Percentiles rank a stretch among this genome's conserved stretches.
phyloP scores from a whole-genome alignment of 2,888 invertebrate species.

The Norana najaformis region DNA sequence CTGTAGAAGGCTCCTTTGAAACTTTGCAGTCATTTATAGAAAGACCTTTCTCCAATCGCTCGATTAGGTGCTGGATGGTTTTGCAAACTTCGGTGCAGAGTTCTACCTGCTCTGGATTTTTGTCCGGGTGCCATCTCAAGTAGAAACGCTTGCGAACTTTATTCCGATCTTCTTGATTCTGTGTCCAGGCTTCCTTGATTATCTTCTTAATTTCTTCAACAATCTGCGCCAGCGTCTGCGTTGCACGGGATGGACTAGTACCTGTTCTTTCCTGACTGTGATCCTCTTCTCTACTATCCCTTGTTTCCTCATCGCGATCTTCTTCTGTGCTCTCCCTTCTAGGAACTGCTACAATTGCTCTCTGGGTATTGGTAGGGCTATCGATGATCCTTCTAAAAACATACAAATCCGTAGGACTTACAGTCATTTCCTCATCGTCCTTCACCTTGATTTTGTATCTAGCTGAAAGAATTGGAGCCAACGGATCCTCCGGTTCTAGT shows the following conservation, averaged over 20 bases:
- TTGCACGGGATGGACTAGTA: not conserved
- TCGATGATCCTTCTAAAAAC: not conserved
- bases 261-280: not conserved
- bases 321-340: constrained; percentile 7
- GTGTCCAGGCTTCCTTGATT: not conserved
- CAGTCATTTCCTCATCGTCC: not conserved
- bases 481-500: not conserved
- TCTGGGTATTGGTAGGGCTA: not conserved
- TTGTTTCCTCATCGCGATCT: too few species aligned
- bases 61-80: constrained; percentile 1
- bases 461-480: not conserved
- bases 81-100: constrained; percentile 23
- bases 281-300: too few species aligned
- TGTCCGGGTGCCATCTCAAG: constrained; percentile 24
- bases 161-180: not conserved
- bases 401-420: not conserved
- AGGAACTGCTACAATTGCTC: not conserved
- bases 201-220: constrained; percentile 9
- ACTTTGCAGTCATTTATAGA: constrained; percentile 16
- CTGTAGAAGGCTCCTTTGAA: not conserved
- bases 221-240: not conserved
- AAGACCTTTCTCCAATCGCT: not conserved
- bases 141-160: not conserved
- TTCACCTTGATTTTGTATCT: not conserved
- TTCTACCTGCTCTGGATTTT: not conserved